A percentile compares a stretch with the other conserved stretches of the same genome.
phyloP scores from a whole-genome alignment of 1,140 invertebrate species.

The Bombus confusus region DNA sequence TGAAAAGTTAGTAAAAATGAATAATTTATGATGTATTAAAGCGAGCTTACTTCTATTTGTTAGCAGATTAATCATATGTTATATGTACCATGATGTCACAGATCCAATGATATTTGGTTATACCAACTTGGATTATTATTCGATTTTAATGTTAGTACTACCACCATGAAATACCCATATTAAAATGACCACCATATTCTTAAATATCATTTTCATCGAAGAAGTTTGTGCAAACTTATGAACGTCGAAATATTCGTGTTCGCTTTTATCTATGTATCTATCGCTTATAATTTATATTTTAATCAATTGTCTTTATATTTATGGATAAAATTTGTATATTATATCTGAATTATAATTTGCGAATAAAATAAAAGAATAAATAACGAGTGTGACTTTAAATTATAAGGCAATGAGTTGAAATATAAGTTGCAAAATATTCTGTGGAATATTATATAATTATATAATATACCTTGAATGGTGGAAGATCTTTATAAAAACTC shows the following conservation, averaged over 20 bases:
- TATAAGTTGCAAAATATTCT: neutral
- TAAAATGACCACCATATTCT: neutral
- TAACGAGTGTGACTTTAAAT: neutral
- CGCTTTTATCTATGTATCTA: neutral
- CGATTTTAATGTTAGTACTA: neutral
- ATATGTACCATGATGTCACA: neutral
- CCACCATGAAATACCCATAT: constrained; percentile 23
- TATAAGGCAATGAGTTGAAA: neutral
- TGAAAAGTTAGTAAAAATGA: neutral
- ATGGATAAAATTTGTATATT: neutral
- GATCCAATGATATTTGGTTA: neutral
- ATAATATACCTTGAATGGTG: neutral
- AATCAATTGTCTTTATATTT: no score
- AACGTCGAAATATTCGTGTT: neutral
- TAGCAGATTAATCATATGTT: constrained; percentile 10
- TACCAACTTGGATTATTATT: neutral
- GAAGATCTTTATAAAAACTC: neutral
- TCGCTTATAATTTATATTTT: no score
- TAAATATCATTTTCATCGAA: neutral
- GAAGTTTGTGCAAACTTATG: constrained; percentile 35
- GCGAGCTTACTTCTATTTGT: neutral
- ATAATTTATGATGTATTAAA: neutral
- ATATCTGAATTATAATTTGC: neutral
- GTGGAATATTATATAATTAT: neutral
- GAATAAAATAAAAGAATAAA: no score